Percentiles rank a stretch among this genome's conserved stretches.
Conservation (phyloP, 2,113 vertebrate genomes). For the Acrocephalus arundinaceus region DNA sequence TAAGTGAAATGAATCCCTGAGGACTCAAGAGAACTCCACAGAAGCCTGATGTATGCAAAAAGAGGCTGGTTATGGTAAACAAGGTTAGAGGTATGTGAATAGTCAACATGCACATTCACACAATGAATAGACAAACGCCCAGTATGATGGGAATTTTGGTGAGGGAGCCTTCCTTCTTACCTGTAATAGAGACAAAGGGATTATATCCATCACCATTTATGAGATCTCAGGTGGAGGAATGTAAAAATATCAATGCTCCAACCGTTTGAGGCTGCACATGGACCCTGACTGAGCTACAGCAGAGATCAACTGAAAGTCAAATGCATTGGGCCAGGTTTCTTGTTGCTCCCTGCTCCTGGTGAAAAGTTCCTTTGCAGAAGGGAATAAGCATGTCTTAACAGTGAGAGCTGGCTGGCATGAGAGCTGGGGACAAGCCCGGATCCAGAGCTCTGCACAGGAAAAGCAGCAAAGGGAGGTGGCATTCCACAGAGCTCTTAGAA, state of each 20-base stretch:
- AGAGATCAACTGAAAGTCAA: neutral
- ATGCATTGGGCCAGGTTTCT: neutral
- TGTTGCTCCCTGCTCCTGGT: neutral
- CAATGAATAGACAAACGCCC: neutral
- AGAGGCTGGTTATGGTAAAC: neutral
- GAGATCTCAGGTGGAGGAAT: neutral
- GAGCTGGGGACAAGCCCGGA: neutral
- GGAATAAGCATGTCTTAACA: neutral
- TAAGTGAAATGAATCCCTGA: neutral
- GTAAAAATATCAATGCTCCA: neutral
- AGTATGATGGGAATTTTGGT: neutral
- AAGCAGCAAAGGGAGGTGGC: neutral
- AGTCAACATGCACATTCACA: neutral
- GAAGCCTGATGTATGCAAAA: slow-evolving; percentile 5
- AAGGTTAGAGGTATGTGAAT: neutral
- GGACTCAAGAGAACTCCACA: neutral
- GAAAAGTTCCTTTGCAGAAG: neutral
- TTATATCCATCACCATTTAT: neutral
- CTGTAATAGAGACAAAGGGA: neutral
- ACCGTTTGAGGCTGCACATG: neutral
- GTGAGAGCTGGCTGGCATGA: neutral
- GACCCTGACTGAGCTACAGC: neutral
- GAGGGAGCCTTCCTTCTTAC: neutral
- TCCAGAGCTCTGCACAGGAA: neutral
- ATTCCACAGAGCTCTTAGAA: neutral